phyloP scores from a whole-genome alignment of 2,888 invertebrate species.

The Mythimna vitellina region DNA sequence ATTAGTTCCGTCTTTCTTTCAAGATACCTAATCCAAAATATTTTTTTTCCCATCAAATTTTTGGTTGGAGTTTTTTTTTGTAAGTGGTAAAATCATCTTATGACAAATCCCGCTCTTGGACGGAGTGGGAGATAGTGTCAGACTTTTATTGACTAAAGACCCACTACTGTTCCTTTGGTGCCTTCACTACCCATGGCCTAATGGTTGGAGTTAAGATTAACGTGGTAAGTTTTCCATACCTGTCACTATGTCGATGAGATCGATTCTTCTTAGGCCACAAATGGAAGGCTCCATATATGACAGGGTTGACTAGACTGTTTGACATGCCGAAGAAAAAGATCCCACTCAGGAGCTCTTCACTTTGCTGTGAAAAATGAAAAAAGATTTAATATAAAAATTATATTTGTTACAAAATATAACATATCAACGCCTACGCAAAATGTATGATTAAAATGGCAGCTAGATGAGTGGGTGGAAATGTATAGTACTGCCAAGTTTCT shows the following conservation, averaged over 20 bases:
- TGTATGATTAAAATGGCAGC: not conserved
- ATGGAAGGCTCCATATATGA: constrained; percentile 97
- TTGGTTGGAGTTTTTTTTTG: not conserved
- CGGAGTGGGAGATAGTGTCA: no score
- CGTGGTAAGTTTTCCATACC: constrained; percentile 70
- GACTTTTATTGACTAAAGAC: no score
- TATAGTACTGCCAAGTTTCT: not conserved
- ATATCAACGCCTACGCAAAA: no score
- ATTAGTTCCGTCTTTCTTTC: not conserved
- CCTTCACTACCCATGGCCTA: no score
- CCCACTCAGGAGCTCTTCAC: constrained; percentile 92
- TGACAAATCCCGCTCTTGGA: no score
- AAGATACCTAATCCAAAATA: not conserved
- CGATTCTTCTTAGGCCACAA: constrained; percentile 92
- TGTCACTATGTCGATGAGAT: constrained; percentile 81
- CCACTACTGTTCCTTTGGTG: no score
- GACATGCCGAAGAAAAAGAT: constrained; percentile 97
- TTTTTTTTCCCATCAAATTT: not conserved
- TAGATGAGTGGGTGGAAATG: not conserved
- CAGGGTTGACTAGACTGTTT: constrained; percentile 95
- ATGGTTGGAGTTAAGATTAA: not conserved
- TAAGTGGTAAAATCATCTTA: no score
- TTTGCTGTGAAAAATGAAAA: constrained; percentile 85
- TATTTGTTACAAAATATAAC: not conserved
- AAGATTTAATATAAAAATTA: not conserved